phyloP scores from a whole-genome alignment of 2,797 vertebrate species.

The Siniperca undulata region DNA sequence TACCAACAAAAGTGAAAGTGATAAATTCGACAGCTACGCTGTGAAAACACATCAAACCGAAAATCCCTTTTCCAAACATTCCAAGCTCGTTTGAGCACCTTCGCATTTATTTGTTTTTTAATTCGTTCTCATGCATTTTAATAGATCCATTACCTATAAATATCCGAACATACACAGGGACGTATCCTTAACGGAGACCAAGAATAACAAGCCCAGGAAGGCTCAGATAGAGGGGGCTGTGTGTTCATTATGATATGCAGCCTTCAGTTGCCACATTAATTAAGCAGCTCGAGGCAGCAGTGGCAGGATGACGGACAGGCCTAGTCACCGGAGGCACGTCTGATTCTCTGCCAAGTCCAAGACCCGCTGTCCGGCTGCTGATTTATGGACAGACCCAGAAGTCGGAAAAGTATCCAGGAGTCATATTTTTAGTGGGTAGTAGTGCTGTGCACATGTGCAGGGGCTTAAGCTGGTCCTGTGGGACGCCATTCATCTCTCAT shows the following conservation, averaged over 20 bases:
- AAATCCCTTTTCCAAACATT: conserved; percentile 81
- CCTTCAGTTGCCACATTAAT: conserved; percentile 87
- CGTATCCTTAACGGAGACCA: conserved; percentile 78
- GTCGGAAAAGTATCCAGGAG: conserved; percentile 80
- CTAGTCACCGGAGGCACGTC: conserved; percentile 79
- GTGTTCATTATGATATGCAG: conserved; percentile 85
- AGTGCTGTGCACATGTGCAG: conserved; percentile 80
- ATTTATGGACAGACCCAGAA: conserved; percentile 82
- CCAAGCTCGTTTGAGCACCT: conserved; percentile 73
- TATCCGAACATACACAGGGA: conserved; percentile 77
- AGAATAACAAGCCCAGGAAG: conserved; percentile 85
- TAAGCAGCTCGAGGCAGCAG: conserved; percentile 79
- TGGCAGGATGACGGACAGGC: conserved; percentile 84
- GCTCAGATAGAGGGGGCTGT: conserved; percentile 81
- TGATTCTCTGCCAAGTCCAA: conserved; percentile 82
- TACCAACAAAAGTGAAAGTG: conserved; percentile 81
- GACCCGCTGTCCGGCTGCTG: conserved; percentile 73
- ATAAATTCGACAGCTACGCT: conserved; percentile 79
- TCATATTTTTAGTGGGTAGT: conserved; percentile 80
- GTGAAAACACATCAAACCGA: conserved; percentile 84
- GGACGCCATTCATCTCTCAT: conserved; percentile 86
- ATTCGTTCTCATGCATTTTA: conserved; percentile 86
- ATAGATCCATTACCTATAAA: conserved; percentile 86
- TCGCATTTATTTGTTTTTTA: conserved; percentile 83
- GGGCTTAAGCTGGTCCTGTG: conserved; percentile 70